Conservation (phyloP, 2,113 vertebrate species). For the Saccopteryx leptura region DNA sequence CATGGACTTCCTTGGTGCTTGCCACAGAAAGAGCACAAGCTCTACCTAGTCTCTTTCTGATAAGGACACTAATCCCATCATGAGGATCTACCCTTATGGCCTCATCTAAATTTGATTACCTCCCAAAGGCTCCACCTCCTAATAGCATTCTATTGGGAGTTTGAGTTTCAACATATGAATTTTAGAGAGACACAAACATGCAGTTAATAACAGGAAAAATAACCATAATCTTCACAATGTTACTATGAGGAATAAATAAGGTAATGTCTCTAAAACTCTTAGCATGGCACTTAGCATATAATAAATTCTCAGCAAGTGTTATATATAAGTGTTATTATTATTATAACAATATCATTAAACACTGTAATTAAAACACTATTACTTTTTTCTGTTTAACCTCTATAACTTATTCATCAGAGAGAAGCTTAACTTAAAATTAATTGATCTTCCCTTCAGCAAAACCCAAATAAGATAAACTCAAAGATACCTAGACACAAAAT, state of each 20-base stretch:
- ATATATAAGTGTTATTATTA: background rate
- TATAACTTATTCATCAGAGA: background rate
- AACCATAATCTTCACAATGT: background rate
- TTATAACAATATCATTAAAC: background rate
- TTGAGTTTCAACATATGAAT: background rate
- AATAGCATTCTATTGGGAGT: background rate
- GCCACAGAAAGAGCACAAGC: no score
- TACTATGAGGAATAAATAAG: background rate
- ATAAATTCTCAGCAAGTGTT: background rate
- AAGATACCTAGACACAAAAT: background rate
- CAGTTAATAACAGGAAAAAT: background rate
- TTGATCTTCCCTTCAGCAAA: background rate
- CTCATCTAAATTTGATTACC: background rate
- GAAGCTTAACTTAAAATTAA: constrained; percentile 17
- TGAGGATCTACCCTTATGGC: no score
- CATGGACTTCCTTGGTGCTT: background rate
- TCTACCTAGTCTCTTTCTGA: background rate
- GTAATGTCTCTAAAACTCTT: background rate
- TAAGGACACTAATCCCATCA: background rate
- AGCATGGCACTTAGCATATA: background rate
- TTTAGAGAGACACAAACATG: background rate
- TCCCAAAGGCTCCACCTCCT: background rate
- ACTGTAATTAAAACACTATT: background rate
- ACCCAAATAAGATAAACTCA: constrained; percentile 9
- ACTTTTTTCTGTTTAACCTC: background rate